Evolutionary conservation across 2,797 vertebrate genomes (phyloP).

Genomic region (Delichon dasypus): DNA sequence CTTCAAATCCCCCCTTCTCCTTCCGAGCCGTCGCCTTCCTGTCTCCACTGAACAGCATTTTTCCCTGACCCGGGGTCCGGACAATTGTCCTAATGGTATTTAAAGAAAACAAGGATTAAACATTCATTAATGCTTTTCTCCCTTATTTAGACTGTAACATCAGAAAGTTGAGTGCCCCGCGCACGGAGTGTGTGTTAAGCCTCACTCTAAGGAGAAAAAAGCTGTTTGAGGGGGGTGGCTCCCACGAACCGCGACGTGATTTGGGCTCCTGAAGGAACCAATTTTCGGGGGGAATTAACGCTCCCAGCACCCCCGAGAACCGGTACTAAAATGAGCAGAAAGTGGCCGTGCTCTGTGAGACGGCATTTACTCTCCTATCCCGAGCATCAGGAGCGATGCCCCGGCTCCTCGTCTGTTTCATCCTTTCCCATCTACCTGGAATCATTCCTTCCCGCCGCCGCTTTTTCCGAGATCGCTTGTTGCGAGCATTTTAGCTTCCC

Average conservation of each 20-base stretch:
- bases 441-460: background rate
- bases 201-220: background rate
- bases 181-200: background rate
- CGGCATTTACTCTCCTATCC: background rate
- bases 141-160: background rate
- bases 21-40: constrained; percentile 43
- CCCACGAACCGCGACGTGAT: background rate
- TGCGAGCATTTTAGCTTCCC: background rate
- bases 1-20: background rate
- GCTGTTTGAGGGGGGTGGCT: background rate
- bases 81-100: constrained; percentile 49
- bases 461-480: background rate
- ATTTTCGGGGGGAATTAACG: background rate
- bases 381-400: background rate
- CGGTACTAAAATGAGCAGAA: background rate
- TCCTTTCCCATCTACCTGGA: background rate
- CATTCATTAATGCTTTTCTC: constrained; percentile 9
- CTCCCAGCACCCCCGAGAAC: background rate
- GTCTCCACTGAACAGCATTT: constrained; percentile 38
- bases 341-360: background rate
- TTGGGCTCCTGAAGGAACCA: background rate
- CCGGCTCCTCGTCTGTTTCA: background rate
- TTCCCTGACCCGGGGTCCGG: constrained; percentile 11
- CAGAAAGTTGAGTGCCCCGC: background rate
- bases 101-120: constrained; percentile 60